Evolutionary conservation across 1,140 invertebrate genomes (phyloP), one percentile per base, ranked within the genome.

Genomic region (Philopotamus ludificatus): DNA sequence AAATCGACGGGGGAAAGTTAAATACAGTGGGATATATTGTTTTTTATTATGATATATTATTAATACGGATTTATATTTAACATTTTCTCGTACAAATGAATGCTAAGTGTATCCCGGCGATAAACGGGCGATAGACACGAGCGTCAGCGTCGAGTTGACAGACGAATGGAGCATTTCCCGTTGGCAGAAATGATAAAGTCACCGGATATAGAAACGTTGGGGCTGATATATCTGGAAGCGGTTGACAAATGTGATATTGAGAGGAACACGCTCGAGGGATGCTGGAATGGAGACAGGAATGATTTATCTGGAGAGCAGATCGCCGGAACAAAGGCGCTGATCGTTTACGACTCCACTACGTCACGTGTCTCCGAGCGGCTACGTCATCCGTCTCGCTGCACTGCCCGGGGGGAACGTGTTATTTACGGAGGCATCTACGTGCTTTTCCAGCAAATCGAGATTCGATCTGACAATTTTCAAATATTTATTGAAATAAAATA

Each of bases 221-320:
- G 10, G 18, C 44, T 47, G 44, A 47, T 47, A 47, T 47, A 47
- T 47, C 44, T 47, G 44, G 44, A 47, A 47, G 44, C 18, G 44
- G 8, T 47, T 47, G 44, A 47, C 44, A 47, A 47, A 47, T 47
- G 44, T 7, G 44, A 47, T 47, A 47, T 47, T 47, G 44, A 47
- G 44, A 47, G 44, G 4, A 34, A 34, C 4, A 34, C 28, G 28
- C 28, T 34, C 28, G 12, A 34, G 12, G 28, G 49, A 51, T 22
- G 20, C 49, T 51, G 25, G 4, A 51, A 51, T 25, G 49, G n/a
- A 22, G n/a, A 25, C n/a, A 12, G 53, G 20, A 26, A 15, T 57
- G 53, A 57, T 57, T 57, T 57, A 57, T 57, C 53, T 57, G 21
- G 12, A n/a, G 53, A 57, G 10, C 53, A 15, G 53, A 57, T 57